phyloP scores from a whole-genome alignment of 2,888 invertebrate genomes.

The Rhamphomyia laevipes region DNA sequence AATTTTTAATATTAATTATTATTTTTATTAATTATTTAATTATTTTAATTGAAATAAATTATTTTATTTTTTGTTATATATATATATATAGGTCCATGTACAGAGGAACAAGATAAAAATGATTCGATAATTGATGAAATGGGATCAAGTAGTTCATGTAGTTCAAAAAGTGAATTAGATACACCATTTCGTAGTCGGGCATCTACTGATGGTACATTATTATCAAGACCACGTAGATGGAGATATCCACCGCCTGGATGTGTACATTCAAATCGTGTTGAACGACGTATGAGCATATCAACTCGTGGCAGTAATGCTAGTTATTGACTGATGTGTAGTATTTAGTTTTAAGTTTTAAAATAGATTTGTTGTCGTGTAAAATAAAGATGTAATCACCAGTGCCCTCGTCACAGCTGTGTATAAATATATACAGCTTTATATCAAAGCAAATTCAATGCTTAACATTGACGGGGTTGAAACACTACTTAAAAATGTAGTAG shows the following conservation, averaged over 20 bases:
- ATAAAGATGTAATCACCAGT: too few relatives aligned
- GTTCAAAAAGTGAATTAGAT: constrained; percentile 34
- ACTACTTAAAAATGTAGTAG: too few relatives aligned
- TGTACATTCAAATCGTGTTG: constrained; percentile 41
- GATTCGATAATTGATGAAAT: constrained; percentile 44
- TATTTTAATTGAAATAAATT: not conserved
- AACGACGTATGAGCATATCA: constrained; percentile 67
- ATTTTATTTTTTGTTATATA: constrained; percentile 5
- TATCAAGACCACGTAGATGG: constrained; percentile 48
- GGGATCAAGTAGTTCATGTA: constrained; percentile 33
- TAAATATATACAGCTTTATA: too few relatives aligned
- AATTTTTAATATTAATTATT: not conserved
- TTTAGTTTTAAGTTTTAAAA: too few relatives aligned
- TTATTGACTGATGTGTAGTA: constrained; percentile 20
- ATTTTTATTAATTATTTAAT: not conserved
- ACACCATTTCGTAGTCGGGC: constrained; percentile 60
- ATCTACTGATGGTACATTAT: constrained; percentile 56
- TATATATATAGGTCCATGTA: constrained; percentile 40
- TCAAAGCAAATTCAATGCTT: too few relatives aligned
- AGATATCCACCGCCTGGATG: constrained; percentile 43
- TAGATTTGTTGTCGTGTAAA: too few relatives aligned
- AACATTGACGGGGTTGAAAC: too few relatives aligned
- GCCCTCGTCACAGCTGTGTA: too few relatives aligned
- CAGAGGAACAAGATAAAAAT: constrained; percentile 47
- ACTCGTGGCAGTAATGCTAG: constrained; percentile 43